phyloP scores from a whole-genome alignment of 2,888 invertebrate genomes.

The Branchinecta sandiegonensis region DNA sequence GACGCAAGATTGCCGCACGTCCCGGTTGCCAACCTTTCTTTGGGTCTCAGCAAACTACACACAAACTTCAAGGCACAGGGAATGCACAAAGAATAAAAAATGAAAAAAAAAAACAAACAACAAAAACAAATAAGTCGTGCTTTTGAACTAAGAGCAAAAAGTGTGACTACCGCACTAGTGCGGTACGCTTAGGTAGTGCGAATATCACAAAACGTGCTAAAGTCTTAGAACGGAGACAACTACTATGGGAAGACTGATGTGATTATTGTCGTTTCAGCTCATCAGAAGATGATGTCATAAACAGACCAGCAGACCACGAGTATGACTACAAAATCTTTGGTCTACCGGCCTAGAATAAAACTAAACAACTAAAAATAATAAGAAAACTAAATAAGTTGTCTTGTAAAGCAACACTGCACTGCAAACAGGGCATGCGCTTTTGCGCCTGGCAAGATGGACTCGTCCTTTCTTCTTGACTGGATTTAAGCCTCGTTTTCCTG shows the following conservation, averaged over 20 bases:
- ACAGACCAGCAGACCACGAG: no score
- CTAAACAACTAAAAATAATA: slow-evolving; percentile 19
- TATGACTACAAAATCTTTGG: slow-evolving; percentile 5
- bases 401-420: slow-evolving; percentile 14
- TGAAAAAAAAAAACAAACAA: not conserved
- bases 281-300: no score
- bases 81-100: slow-evolving; percentile 2
- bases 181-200: not conserved
- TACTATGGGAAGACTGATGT: slow-evolving; percentile 1
- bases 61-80: slow-evolving; percentile 9
- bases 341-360: slow-evolving; percentile 6
- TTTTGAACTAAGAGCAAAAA: no score
- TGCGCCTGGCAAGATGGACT: slow-evolving; percentile 6
- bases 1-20: no score
- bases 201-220: slow-evolving; percentile 15
- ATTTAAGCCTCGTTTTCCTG: not conserved
- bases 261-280: not conserved
- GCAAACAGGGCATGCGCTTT: slow-evolving; percentile 5
- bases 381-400: not conserved
- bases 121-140: not conserved
- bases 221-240: not conserved
- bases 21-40: no score
- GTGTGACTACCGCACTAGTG: not conserved
- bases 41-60: no score
- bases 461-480: not conserved